phyloP scores from a whole-genome alignment of 2,888 invertebrate genomes.

The Sarcophaga subvicina region DNA sequence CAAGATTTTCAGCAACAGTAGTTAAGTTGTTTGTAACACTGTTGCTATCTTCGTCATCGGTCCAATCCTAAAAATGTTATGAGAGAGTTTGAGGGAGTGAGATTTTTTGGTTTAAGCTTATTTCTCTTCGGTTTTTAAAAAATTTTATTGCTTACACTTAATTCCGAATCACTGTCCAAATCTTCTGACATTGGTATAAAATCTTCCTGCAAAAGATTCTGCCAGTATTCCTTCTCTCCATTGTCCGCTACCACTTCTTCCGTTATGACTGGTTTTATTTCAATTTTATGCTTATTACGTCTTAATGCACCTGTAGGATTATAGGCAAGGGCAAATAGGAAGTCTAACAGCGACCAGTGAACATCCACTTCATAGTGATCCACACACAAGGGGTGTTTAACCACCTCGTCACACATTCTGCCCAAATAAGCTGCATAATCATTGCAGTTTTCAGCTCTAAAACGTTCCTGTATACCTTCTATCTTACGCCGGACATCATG shows the following conservation, averaged over 20 bases:
- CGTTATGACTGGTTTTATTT: constrained; percentile 53
- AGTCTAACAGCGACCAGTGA: constrained; percentile 82
- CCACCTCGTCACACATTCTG: constrained; percentile 77
- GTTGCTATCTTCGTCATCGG: constrained; percentile 72
- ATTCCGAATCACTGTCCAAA: constrained; percentile 72
- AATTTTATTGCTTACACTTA: constrained; percentile 75
- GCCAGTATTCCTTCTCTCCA: constrained; percentile 67
- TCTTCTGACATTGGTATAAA: constrained; percentile 67
- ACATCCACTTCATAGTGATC: constrained; percentile 80
- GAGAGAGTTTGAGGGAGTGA: neutral
- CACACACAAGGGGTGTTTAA: constrained; percentile 75
- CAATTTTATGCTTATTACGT: constrained; percentile 73
- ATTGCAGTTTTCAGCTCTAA: constrained; percentile 82
- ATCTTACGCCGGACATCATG: constrained; percentile 82
- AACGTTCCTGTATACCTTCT: constrained; percentile 82
- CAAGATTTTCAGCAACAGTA: constrained; percentile 24
- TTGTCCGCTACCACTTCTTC: constrained; percentile 55
- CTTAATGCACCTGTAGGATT: constrained; percentile 78
- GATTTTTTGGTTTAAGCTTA: no score
- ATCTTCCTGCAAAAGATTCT: constrained; percentile 73
- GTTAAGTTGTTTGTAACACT: constrained; percentile 26
- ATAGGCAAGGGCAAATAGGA: constrained; percentile 81
- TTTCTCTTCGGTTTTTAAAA: no score
- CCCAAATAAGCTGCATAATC: constrained; percentile 81
- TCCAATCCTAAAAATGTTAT: constrained; percentile 77